Evolutionary conservation across 2,888 invertebrate genomes (phyloP).

Genomic region (Sarcophaga carnaria): DNA sequence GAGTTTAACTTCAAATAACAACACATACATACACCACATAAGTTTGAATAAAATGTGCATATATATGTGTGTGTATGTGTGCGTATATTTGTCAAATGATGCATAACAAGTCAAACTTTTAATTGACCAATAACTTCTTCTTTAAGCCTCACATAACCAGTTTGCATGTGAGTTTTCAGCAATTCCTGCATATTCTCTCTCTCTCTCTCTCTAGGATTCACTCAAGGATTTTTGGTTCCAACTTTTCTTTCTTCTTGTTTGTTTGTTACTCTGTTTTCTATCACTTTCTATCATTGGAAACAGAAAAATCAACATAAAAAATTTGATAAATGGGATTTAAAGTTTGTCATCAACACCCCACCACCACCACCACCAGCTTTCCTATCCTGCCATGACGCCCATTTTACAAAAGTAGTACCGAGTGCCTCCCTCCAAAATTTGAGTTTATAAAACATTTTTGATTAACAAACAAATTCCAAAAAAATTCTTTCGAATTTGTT

Average conservation of each 20-base stretch:
- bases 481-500: neutral
- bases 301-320: conserved; percentile 51
- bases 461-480: no score
- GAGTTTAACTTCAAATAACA: neutral
- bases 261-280: neutral
- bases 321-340: conserved; percentile 67
- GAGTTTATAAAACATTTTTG: no score
- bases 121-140: conserved; percentile 77
- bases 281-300: neutral
- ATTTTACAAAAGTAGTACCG: no score
- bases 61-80: neutral
- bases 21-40: neutral
- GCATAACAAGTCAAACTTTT: conserved; percentile 78
- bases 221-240: neutral
- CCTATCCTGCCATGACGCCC: neutral
- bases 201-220: neutral
- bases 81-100: conserved; percentile 75
- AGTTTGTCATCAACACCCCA: conserved; percentile 49
- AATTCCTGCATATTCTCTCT: neutral
- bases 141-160: no score
- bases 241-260: neutral
- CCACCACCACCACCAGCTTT: no score
- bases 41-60: neutral
- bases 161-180: neutral
- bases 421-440: no score